Conservation (phyloP, 2,888 invertebrate species). For the Ferdinandea cuprea region DNA sequence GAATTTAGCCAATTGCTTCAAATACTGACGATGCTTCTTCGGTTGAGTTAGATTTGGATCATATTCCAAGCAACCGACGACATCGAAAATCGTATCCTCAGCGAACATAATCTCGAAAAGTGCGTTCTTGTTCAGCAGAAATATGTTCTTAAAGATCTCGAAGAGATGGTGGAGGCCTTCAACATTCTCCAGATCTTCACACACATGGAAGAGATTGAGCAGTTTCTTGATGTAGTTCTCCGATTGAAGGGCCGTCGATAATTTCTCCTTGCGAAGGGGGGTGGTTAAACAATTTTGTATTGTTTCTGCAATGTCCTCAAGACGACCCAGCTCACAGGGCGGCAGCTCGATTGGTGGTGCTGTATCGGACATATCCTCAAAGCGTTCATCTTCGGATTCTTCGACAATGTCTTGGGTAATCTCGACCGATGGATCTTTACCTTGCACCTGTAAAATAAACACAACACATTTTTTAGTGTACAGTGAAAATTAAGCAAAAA, state of each 20-base stretch:
- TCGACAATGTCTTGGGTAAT: constrained; percentile 98
- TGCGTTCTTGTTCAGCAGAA: constrained; percentile 98
- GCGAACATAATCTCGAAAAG: constrained; percentile 99
- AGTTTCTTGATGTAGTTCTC: constrained; percentile 98
- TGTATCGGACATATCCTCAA: constrained; percentile 97
- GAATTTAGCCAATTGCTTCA: constrained; percentile 95
- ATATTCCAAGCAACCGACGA: constrained; percentile 99
- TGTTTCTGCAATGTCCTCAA: constrained; percentile 97
- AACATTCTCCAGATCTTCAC: constrained; percentile 97
- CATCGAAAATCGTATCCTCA: constrained; percentile 98
- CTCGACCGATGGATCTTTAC: constrained; percentile 99
- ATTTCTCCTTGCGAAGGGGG: constrained; percentile 95
- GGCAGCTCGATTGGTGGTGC: constrained; percentile 97
- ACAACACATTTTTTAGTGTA: not conserved
- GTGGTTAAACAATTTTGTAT: constrained; percentile 94
- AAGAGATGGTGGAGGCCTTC: constrained; percentile 97
- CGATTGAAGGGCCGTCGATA: constrained; percentile 95
- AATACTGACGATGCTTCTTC: constrained; percentile 97
- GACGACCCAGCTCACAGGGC: constrained; percentile 94
- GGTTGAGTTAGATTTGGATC: constrained; percentile 94
- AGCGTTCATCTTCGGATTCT: constrained; percentile 97
- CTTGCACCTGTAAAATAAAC: constrained; percentile 90
- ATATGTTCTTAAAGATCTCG: constrained; percentile 99
- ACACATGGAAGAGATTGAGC: constrained; percentile 96
- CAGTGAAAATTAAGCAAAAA: not conserved